These are phyloP conservation scores for Columba janthina DNA, from an alignment of 2,113 vertebrate species.

Conservation along the genomic window DNA sequence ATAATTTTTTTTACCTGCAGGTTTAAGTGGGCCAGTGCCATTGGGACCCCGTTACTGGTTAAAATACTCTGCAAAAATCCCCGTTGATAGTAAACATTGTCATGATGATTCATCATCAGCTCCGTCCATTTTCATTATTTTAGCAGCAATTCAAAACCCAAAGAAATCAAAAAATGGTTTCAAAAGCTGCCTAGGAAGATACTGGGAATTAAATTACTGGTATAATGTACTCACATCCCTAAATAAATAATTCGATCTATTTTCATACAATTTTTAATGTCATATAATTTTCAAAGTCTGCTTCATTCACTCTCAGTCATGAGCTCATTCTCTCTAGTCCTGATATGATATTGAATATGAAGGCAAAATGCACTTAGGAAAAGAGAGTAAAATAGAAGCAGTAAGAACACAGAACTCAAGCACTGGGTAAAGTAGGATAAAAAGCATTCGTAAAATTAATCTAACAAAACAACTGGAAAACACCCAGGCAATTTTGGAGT, in stretches of 20 bases:
- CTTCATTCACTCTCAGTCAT: neutral
- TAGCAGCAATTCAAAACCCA: slow-evolving; percentile 1
- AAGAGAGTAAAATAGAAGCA: neutral
- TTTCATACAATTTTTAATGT: neutral
- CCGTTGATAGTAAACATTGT: neutral
- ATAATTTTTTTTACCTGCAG: neutral
- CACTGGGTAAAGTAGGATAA: neutral
- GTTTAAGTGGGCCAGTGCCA: slow-evolving; percentile 34
- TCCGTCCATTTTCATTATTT: neutral
- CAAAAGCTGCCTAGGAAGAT: neutral
- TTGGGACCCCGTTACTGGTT: neutral
- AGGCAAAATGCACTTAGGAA: neutral
- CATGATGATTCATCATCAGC: neutral
- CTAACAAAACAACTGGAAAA: neutral
- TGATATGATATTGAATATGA: neutral
- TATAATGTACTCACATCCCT: neutral
- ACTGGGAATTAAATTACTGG: neutral
- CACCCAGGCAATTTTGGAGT: neutral
- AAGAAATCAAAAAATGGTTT: neutral
- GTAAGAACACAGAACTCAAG: neutral
- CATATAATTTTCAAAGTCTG: neutral
- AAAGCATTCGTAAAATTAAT: neutral
- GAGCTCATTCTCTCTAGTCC: neutral
- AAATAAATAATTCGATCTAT: neutral
- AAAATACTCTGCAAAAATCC: neutral